Evolutionary conservation across 2,888 invertebrate genomes (phyloP), one percentile per base, ranked within the genome.

Genomic region (Ophonus ardosiacus): DNA sequence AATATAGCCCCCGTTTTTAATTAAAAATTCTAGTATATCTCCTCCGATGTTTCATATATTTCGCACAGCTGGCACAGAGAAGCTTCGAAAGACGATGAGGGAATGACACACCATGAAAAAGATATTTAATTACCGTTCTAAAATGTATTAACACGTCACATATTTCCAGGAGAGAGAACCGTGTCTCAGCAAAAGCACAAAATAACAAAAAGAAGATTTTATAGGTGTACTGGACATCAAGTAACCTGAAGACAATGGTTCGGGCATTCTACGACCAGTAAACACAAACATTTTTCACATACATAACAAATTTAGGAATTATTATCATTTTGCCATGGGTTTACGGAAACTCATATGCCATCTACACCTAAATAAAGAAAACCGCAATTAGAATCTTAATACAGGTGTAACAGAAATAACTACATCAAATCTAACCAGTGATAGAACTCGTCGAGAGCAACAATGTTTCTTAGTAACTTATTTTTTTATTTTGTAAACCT

Each of bases 101-200:
- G 57, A 82, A 82, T 56, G 74, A 71, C 71, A 21, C 74, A 74
- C 38, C 82, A 74, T 82, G 68, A 82, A 82, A 82, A 68, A 82
- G 57, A 84, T 84, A 84, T 84, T 84, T 84, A 84, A 84, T 84
- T 84, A 84, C 65, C 63, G 84, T 63, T 43, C 61, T 78, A 63
- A 84, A 82, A 82, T 24, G 71, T 59, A 68, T 71, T 15, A 82
- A 57, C 56, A 71, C 78, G 78, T 65, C 84, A 84, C 84, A 84
- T 84, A 84, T 84, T 84, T 78, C 31, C n/a, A 57, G 40, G 38
- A 13, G 40, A 43, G 71, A 18, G 17, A 57, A 3, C 40, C 76
- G 78, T 21, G 63, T 84, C 84, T 84, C 21, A 21, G 21, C 21
- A 84, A 84, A 31, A 68, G 68, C 65, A 43, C 24, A 68, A 31